A percentile compares a stretch with the other conserved stretches of the same genome.
These are phyloP conservation scores for Syncerus caffer DNA, from an alignment of 2,797 vertebrate genomes.

Conservation along the genomic window DNA sequence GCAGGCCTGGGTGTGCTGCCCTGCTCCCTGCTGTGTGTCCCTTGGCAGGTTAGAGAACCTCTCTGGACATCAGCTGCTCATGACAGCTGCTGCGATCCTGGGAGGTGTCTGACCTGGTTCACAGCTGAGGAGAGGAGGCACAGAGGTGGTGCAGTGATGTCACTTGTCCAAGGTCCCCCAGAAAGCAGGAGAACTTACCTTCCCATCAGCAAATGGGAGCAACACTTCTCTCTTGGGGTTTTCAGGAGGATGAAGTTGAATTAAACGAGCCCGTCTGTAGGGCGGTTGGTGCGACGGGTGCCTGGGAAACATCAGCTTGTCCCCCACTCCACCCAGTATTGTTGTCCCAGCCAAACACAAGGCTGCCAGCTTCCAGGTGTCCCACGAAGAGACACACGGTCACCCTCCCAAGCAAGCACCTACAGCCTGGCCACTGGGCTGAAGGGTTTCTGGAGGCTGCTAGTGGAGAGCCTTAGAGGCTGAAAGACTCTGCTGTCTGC, in stretches of 20 bases:
- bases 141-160: not conserved
- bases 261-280: not conserved
- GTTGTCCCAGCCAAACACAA: not conserved
- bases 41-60: not conserved
- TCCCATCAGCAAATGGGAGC: not conserved
- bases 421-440: not conserved
- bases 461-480: not conserved
- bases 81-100: not conserved
- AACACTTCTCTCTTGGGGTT: not conserved
- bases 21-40: not conserved
- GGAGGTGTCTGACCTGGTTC: not conserved
- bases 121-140: not conserved
- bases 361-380: not conserved
- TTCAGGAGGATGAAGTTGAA: not conserved
- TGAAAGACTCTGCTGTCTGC: not conserved
- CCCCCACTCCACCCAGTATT: not conserved
- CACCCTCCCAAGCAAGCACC: not conserved
- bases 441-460: not conserved
- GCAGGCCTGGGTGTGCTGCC: not conserved
- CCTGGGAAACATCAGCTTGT: not conserved
- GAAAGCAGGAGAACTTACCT: not conserved
- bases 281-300: accelerated
- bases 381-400: not conserved
- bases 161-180: not conserved
- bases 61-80: not conserved